Evolutionary conservation across 1,140 invertebrate species (phyloP), one percentile per base, ranked within the genome.

Genomic region (Steinernema feltiae): DNA sequence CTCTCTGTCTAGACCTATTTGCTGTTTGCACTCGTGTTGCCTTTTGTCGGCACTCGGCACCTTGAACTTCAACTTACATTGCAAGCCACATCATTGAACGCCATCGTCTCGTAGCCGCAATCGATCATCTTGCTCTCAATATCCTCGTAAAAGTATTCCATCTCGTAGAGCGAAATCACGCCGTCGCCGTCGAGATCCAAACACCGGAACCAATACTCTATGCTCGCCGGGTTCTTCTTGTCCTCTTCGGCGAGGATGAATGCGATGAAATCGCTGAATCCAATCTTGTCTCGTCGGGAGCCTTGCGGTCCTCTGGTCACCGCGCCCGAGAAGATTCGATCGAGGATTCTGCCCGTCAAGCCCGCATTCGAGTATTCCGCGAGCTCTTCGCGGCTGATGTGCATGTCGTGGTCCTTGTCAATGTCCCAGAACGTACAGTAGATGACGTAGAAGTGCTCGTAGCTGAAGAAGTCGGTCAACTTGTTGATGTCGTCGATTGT

Each of bases 361-460:
- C 94, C 94, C 87, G 97, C 93, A 88, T 98, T 94, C 86, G 95
- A 96, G 87, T 99, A 96, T 83, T 93, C 90, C 0, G 92, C 91
- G n/a, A 99, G 90, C 88, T 99, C 97, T 77, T 93, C 91, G 85
- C 92, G 88, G 77, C 94, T 94, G 81, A 99, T 98, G 82, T 93
- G 93, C 46, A 99, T 89, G 89, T 99, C 96, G 87, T 99, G 96
- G 89, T 99, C 97, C 77, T 93, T 91, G 88, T 99, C 97, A 79
- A 99, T 88, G 88, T 99, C 97, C 97, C 97, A 99, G 88, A 99
- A 99, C 88, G 98, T 98, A 89, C 97, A 99, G 87, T 99, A 99
- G 85, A 99, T 98, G 29, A 99, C 97, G 89, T 99, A 99, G 88
- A 99, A 99, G 89, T 99, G 97, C 63, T 99, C 96, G 87, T 99